Evolutionary conservation across 1,140 invertebrate species (phyloP).

Genomic region (Heliconius hermathena): DNA sequence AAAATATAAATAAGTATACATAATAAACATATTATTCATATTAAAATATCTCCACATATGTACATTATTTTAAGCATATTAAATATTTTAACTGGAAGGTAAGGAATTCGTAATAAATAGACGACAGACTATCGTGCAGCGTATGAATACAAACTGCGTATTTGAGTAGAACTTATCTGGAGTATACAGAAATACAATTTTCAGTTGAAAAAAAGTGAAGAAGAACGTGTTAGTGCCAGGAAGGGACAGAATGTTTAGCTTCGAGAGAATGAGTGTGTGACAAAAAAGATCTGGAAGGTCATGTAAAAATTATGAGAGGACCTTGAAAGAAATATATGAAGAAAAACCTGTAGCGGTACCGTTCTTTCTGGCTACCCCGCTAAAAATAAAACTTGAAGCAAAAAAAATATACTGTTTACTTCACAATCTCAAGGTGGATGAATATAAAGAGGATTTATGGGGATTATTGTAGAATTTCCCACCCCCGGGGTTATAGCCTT

Average conservation of each 20-base stretch:
- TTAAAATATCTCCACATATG: neutral
- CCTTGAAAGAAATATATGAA: too few relatives aligned
- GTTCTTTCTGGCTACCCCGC: neutral
- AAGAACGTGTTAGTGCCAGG: too few relatives aligned
- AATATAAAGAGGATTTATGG: slow-evolving; percentile 79
- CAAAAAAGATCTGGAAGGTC: too few relatives aligned
- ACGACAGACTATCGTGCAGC: neutral
- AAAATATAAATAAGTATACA: neutral
- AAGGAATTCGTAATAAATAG: slow-evolving; percentile 1
- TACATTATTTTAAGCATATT: neutral
- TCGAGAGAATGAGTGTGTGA: too few relatives aligned
- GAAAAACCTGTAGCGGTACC: too few relatives aligned
- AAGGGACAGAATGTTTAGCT: too few relatives aligned
- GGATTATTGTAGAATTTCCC: slow-evolving; percentile 60
- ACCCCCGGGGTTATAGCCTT: slow-evolving; percentile 52
- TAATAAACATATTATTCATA: neutral
- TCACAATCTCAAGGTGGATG: slow-evolving; percentile 73
- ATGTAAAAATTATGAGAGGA: too few relatives aligned
- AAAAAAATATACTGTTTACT: slow-evolving; percentile 57
- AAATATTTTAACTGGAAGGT: slow-evolving; percentile 4
- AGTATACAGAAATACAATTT: neutral
- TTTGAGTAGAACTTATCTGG: neutral
- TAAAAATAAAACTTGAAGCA: neutral
- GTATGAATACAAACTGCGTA: slow-evolving; percentile 6
- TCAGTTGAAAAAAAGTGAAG: neutral